Evolutionary conservation across 2,113 vertebrate genomes (phyloP), one percentile per base, ranked within the genome.

Genomic region (Chelonoidis abingdonii): DNA sequence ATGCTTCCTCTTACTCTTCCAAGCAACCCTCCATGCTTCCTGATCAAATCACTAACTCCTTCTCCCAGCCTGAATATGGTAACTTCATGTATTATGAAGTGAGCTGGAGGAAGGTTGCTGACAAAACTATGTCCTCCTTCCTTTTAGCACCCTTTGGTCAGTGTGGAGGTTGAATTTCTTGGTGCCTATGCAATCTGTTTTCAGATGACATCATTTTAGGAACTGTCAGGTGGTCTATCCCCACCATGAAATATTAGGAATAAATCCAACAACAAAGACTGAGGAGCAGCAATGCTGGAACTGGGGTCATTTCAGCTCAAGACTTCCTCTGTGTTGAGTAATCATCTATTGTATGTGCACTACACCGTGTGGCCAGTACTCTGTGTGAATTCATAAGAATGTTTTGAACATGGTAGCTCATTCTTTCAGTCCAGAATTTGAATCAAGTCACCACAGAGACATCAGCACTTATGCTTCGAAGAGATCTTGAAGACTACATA

Each of bases 401-500:
- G 5, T 53, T 52, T 90, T 90, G 89, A 93, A 59, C 10, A 94
- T 89, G 90, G 84, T 9, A 87, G 11, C 21, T 78, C 83, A 83
- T 90, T 8, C 35, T 84, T 81, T 92, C 56, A 82, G 4, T 62
- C 10, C 19, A 85, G 57, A 93, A 82, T 86, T 84, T 93, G 24
- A 90, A 93, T 93, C 75, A 95, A 75, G 81, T 80, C 50, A 88
- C 86, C 72, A 91, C 24, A n/a, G 53, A 88, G n/a, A 82, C 78
- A 85, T 93, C 54, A 80, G 22, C 59, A 91, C 29, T 62, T 50
- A 88, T 85, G 54, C 84, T 93, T 97, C 90, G 59, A 41, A 89
- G 84, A 91, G 84, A 76, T 93, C 89, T 62, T 93, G 88, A 89
- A 87, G 80, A 89, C 12, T 80, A 86, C 87, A 92, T 94, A 92